Percentiles rank a stretch among this genome's conserved stretches.
Conservation (phyloP, 2,113 vertebrate genomes). For the Falco punctatus region DNA sequence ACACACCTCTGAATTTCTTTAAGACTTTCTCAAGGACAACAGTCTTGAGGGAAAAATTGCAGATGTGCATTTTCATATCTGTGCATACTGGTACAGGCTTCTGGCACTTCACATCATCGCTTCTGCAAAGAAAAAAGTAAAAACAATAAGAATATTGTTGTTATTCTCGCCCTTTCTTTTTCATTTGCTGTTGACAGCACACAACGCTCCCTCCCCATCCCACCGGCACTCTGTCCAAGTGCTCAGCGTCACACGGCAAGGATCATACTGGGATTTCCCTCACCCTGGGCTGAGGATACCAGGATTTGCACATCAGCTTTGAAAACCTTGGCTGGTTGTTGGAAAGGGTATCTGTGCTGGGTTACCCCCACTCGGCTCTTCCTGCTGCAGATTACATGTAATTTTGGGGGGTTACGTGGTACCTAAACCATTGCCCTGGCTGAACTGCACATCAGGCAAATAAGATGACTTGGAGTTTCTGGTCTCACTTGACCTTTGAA, state of each 20-base stretch:
- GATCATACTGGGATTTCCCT: accelerated
- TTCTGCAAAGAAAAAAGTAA: not conserved
- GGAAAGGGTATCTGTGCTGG: not conserved
- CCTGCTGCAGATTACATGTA: too few species aligned
- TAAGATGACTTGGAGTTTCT: not conserved
- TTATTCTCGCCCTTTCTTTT: accelerated
- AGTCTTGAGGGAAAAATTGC: conserved; percentile 54
- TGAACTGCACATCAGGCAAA: not conserved
- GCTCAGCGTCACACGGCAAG: accelerated
- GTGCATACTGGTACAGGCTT: not conserved
- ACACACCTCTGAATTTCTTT: conserved; percentile 57
- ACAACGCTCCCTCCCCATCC: not conserved
- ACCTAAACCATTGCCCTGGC: not conserved
- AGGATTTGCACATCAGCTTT: accelerated
- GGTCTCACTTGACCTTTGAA: not conserved
- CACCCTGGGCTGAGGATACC: not conserved
- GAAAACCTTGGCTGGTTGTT: accelerated
- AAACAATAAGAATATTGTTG: accelerated
- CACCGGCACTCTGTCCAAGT: not conserved
- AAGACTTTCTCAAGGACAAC: not conserved
- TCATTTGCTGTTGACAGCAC: accelerated
- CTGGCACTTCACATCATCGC: not conserved
- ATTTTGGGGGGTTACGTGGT: not conserved
- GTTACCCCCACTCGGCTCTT: not conserved
- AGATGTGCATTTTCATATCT: conserved; percentile 25